phyloP scores from a whole-genome alignment of 2,888 invertebrate genomes.

The Pheosia tremula region DNA sequence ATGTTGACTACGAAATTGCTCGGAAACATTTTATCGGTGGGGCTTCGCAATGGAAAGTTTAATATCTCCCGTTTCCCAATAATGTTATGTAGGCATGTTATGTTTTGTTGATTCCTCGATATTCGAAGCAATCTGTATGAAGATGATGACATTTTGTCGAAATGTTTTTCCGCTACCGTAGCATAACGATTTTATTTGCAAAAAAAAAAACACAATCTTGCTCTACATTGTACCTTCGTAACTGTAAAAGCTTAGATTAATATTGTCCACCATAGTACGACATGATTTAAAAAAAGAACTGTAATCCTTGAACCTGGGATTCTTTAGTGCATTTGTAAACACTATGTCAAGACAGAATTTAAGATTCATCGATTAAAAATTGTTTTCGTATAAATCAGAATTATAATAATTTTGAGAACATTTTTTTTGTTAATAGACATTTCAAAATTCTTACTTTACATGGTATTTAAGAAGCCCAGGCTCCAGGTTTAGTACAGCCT shows the following conservation, averaged over 20 bases:
- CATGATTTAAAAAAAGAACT: too few species aligned
- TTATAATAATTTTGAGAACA: too few species aligned
- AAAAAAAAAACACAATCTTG: neutral
- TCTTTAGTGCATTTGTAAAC: too few species aligned
- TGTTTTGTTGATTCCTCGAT: neutral
- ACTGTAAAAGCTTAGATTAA: neutral
- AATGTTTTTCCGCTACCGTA: slow-evolving; percentile 5
- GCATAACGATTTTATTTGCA: slow-evolving; percentile 6
- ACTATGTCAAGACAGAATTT: too few species aligned
- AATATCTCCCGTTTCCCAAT: neutral
- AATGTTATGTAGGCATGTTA: neutral
- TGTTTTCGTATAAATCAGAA: too few species aligned
- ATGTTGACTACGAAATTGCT: slow-evolving; percentile 8
- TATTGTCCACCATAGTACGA: neutral
- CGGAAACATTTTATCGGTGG: neutral
- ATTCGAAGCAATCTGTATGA: slow-evolving; percentile 7
- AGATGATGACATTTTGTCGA: slow-evolving; percentile 3
- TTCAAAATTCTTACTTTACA: too few species aligned
- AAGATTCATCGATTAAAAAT: too few species aligned
- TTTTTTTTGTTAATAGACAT: too few species aligned
- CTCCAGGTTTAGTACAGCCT: too few species aligned
- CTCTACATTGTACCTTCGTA: neutral
- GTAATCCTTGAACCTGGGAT: too few species aligned
- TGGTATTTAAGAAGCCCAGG: too few species aligned
- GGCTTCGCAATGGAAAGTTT: neutral